A percentile compares a stretch with the other conserved stretches of the same genome.
Evolutionary conservation across 2,113 vertebrate species (phyloP).

Genomic region (Jacana jacana): DNA sequence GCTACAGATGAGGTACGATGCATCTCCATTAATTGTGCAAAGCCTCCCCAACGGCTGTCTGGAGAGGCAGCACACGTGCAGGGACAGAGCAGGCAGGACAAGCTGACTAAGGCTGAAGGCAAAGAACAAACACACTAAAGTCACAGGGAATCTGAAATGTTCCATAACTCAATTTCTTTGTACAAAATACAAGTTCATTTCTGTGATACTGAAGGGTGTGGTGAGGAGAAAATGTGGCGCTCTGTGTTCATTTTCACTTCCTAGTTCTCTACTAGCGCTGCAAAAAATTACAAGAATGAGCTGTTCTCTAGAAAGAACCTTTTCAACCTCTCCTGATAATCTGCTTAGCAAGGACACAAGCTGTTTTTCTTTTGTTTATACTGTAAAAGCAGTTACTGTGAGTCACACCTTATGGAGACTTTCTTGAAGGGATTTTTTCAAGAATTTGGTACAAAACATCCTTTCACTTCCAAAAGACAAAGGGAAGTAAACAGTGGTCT

Average conservation of each 20-base stretch:
- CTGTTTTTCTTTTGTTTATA: conserved; percentile 33
- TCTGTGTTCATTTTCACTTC: background rate
- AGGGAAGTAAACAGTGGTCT: background rate
- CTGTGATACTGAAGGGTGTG: background rate
- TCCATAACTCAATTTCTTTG: background rate
- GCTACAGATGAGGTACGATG: background rate
- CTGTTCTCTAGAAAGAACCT: conserved; percentile 28
- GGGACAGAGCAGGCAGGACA: background rate
- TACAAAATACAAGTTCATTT: background rate
- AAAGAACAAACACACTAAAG: background rate
- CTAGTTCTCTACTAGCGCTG: background rate
- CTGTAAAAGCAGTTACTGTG: conserved; percentile 14
- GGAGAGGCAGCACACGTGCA: background rate
- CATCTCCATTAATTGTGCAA: background rate
- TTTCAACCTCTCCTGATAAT: conserved; percentile 47
- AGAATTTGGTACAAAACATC: conserved; percentile 22
- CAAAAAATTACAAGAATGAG: background rate
- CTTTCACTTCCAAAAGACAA: conserved; percentile 33
- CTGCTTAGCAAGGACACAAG: conserved; percentile 50
- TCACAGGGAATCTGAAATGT: rapidly evolving
- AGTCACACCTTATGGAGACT: background rate
- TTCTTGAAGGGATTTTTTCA: background rate
- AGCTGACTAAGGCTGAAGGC: background rate
- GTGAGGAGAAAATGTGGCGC: background rate
- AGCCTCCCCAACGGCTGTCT: background rate